These are phyloP conservation scores for Equus quagga DNA, from an alignment of 2,113 vertebrate species.

Conservation along the genomic window DNA sequence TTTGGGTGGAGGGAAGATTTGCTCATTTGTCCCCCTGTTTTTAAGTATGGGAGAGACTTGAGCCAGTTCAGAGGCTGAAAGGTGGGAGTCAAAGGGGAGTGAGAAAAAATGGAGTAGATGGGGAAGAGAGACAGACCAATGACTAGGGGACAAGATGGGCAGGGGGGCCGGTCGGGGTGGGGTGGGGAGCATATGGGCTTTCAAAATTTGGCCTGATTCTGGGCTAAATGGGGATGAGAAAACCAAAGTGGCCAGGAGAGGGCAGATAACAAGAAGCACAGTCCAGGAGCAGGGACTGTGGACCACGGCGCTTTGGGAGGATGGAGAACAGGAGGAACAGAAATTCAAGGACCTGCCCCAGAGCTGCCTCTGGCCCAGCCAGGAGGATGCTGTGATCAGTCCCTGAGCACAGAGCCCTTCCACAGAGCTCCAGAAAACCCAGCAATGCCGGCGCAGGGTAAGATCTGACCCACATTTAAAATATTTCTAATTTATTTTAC, in stretches of 20 bases:
- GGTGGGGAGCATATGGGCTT: accelerated
- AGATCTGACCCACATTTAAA: not conserved
- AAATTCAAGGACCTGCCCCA: accelerated
- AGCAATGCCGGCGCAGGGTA: accelerated
- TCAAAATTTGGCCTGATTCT: not conserved
- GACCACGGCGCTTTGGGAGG: not conserved
- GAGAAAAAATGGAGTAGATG: accelerated
- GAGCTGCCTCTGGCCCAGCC: not conserved
- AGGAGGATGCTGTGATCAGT: accelerated
- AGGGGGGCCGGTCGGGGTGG: accelerated
- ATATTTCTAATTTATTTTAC: not conserved
- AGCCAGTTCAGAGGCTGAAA: not conserved
- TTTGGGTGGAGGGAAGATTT: accelerated
- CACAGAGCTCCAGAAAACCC: accelerated
- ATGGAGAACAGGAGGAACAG: too few species aligned
- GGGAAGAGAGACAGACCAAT: not conserved
- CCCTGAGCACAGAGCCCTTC: not conserved
- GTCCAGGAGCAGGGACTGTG: too few species aligned
- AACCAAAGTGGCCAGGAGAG: not conserved
- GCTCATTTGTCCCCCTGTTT: not conserved
- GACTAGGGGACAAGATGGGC: accelerated
- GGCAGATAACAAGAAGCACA: not conserved
- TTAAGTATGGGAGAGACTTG: not conserved
- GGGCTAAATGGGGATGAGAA: not conserved
- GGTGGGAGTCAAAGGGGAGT: not conserved